These are phyloP conservation scores for Amphipyra tragopoginis DNA, from an alignment of 2,888 invertebrate genomes.

Conservation along the genomic window DNA sequence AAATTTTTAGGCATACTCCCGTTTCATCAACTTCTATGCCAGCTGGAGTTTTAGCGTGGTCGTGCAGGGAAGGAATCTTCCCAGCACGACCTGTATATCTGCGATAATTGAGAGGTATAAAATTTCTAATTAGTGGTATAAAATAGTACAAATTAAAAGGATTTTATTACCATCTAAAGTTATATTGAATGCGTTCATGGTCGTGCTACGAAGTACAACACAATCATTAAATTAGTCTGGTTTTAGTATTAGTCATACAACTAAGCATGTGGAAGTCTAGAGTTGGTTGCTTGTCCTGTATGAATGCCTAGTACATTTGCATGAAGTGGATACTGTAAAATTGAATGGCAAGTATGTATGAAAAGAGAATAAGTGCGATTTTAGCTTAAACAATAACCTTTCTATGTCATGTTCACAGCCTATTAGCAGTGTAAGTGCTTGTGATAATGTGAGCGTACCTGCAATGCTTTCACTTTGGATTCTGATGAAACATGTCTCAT, in stretches of 20 bases:
- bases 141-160: too few relatives aligned
- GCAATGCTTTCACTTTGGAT: slow-evolving; percentile 80
- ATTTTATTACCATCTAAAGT: too few relatives aligned
- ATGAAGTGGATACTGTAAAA: slow-evolving; percentile 12
- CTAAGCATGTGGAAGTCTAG: slow-evolving; percentile 14
- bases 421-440: slow-evolving; percentile 71
- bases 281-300: slow-evolving; percentile 8
- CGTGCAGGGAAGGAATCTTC: too few relatives aligned
- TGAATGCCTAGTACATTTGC: slow-evolving; percentile 28
- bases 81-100: too few relatives aligned
- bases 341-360: slow-evolving; percentile 19
- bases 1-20: too few relatives aligned
- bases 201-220: too few relatives aligned
- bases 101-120: too few relatives aligned
- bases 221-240: slow-evolving; percentile 52
- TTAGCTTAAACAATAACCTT: slow-evolving; percentile 54
- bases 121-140: too few relatives aligned
- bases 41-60: too few relatives aligned
- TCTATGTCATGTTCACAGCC: slow-evolving; percentile 68
- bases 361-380: slow-evolving; percentile 41
- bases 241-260: slow-evolving; percentile 49
- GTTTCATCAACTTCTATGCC: too few relatives aligned
- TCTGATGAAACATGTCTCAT: slow-evolving; percentile 64
- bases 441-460: slow-evolving; percentile 75
- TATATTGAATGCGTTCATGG: too few relatives aligned